These are phyloP conservation scores for Catocala sponsa DNA, from an alignment of 2,888 invertebrate genomes.

Conservation along the genomic window DNA sequence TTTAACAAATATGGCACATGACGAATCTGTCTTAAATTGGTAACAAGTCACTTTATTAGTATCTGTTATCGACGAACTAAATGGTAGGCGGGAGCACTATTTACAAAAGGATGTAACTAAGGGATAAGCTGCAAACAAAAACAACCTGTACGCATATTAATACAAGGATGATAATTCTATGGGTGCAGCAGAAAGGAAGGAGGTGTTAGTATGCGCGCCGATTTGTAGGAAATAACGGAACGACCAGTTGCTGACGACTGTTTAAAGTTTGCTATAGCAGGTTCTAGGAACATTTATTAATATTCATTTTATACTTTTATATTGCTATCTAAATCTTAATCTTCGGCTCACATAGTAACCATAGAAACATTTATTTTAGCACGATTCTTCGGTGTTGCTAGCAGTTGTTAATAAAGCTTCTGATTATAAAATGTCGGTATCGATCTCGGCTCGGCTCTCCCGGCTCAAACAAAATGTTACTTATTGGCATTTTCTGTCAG, in stretches of 20 bases:
- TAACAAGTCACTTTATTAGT: constrained; percentile 32
- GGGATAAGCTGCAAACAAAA: constrained; percentile 26
- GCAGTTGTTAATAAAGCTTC: no score
- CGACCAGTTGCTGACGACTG: constrained; percentile 68
- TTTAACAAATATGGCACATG: constrained; percentile 26
- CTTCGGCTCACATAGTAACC: no score
- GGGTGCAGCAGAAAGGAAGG: constrained; percentile 38
- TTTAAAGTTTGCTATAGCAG: constrained; percentile 49
- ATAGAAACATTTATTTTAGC: no score
- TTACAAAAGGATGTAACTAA: constrained; percentile 28
- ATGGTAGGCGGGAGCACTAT: constrained; percentile 30
- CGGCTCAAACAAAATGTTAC: no score
- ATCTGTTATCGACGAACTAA: constrained; percentile 35
- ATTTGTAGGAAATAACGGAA: constrained; percentile 84
- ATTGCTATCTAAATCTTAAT: no score
- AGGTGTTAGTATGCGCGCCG: constrained; percentile 73
- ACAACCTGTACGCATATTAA: constrained; percentile 15
- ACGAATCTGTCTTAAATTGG: constrained; percentile 37
- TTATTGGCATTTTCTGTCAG: not conserved
- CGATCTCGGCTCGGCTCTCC: no score
- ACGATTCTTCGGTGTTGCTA: no score
- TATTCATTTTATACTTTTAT: constrained; percentile 15
- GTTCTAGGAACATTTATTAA: constrained; percentile 29
- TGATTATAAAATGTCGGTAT: no score
- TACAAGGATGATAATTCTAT: constrained; percentile 51